Conservation (phyloP, 2,113 vertebrate species). For the Lutjanus erythropterus region DNA sequence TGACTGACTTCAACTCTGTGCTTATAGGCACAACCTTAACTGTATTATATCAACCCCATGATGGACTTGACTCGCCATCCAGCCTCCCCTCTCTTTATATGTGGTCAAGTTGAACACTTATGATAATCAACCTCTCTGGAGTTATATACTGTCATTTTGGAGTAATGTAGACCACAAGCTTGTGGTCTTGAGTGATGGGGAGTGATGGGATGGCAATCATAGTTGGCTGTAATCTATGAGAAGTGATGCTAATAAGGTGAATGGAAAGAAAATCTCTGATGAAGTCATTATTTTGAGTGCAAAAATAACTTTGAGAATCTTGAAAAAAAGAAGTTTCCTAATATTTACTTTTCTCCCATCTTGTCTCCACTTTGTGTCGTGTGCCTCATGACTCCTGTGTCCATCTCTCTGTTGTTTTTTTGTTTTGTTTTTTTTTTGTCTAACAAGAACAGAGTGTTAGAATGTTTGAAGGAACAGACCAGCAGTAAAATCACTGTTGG, state of each 20-base stretch:
- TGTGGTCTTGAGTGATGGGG: not conserved
- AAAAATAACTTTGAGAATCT: not conserved
- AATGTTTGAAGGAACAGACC: constrained; percentile 7
- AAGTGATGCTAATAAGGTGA: no score
- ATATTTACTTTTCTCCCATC: not conserved
- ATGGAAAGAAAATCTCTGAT: not conserved
- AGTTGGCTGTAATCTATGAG: not conserved
- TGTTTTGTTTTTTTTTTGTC: not conserved
- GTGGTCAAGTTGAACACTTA: not conserved
- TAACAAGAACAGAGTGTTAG: constrained; percentile 38
- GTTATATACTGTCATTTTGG: not conserved
- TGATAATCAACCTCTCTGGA: not conserved
- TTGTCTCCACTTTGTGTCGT: not conserved
- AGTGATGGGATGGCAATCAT: not conserved
- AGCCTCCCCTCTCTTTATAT: not conserved
- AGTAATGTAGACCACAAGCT: not conserved
- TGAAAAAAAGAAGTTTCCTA: not conserved
- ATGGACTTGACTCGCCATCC: not conserved
- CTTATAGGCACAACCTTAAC: not conserved
- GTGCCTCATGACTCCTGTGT: constrained; percentile 9
- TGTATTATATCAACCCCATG: not conserved
- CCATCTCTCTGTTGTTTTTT: no score
- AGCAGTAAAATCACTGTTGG: constrained; percentile 10
- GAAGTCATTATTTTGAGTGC: not conserved
- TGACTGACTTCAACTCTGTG: constrained; percentile 4